Percentiles rank a stretch among this genome's conserved stretches.
Conservation (phyloP, 2,113 vertebrate genomes). For the Thalassarche chlororhynchos region DNA sequence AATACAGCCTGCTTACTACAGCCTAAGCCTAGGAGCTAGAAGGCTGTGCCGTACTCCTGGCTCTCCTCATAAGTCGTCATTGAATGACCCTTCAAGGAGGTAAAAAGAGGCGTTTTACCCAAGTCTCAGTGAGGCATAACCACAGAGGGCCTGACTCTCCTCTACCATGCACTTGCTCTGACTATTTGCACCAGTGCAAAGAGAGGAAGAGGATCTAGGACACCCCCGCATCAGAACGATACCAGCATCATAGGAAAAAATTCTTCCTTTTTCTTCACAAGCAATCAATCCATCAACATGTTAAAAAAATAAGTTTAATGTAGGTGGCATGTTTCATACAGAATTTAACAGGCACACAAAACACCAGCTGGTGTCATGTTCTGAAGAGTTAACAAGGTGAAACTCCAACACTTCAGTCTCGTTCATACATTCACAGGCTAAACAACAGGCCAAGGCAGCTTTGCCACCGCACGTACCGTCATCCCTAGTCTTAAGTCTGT, state of each 20-base stretch:
- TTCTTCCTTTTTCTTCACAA: not conserved
- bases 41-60: not conserved
- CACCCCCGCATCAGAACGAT: accelerated
- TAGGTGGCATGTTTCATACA: constrained; percentile 63
- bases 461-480: not conserved
- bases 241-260: not conserved
- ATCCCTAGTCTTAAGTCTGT: not conserved
- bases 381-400: constrained; percentile 28
- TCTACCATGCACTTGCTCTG: not conserved
- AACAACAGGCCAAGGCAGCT: not conserved
- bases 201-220: not conserved
- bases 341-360: constrained; percentile 58
- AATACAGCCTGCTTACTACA: not conserved
- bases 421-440: not conserved
- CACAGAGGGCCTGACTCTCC: not conserved
- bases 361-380: constrained; percentile 22
- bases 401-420: not conserved
- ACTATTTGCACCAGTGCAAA: not conserved
- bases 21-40: not conserved
- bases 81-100: not conserved
- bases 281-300: not conserved
- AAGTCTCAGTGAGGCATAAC: no score
- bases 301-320: constrained; percentile 69
- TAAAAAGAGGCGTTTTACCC: not conserved
- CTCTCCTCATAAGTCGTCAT: not conserved